A percentile compares a stretch with the other conserved stretches of the same genome.
Conservation (phyloP, 1,140 invertebrate species). For the Odontomachus brunneus region DNA sequence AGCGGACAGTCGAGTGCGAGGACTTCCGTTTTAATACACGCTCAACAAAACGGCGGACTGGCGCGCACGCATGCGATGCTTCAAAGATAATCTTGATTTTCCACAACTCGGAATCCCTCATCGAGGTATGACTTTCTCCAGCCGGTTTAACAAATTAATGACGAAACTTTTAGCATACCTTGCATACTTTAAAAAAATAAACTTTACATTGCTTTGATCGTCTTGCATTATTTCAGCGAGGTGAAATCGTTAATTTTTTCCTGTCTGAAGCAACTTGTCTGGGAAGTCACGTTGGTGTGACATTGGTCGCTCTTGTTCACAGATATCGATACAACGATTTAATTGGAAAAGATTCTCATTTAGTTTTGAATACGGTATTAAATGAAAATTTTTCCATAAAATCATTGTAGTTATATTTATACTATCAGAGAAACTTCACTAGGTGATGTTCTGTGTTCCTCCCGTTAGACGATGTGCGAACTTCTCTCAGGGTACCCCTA, state of each 20-base stretch:
- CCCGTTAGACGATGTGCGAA: conserved; percentile 15
- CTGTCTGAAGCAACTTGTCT: not conserved
- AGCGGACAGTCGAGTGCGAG: conserved; percentile 65
- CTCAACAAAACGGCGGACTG: conserved; percentile 40
- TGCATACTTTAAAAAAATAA: not conserved
- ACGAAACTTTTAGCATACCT: not conserved
- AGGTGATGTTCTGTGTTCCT: conserved; percentile 18
- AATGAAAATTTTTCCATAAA: not conserved
- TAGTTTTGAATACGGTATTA: not conserved
- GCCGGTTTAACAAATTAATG: not conserved
- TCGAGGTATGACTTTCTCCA: not conserved
- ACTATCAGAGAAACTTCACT: conserved; percentile 14
- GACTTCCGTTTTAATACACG: conserved; percentile 69
- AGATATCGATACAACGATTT: not conserved
- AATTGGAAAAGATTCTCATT: not conserved
- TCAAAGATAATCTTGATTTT: conserved; percentile 48
- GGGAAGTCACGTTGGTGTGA: not conserved
- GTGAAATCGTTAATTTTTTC: conserved; percentile 2
- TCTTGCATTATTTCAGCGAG: not conserved
- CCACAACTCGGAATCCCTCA: not conserved
- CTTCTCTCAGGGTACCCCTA: conserved; percentile 48
- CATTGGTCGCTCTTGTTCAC: not conserved
- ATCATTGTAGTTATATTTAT: not conserved
- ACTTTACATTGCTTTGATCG: conserved; percentile 3
- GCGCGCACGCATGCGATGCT: conserved; percentile 8